Percentiles rank a stretch among this genome's conserved stretches.
These are phyloP conservation scores for Aphaenogaster rudis DNA, from an alignment of 1,140 invertebrate genomes.

Conservation along the genomic window DNA sequence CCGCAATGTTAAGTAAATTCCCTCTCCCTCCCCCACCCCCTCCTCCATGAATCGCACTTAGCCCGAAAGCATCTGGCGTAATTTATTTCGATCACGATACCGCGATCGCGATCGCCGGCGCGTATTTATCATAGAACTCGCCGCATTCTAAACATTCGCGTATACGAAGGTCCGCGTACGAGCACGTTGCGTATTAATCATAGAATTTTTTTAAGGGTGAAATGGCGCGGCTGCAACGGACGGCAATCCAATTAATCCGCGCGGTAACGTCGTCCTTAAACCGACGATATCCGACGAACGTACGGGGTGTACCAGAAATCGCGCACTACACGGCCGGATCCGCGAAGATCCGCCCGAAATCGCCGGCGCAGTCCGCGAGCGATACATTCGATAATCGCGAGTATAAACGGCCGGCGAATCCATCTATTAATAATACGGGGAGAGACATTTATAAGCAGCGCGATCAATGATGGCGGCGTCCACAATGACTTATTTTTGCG, in stretches of 20 bases:
- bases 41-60: neutral
- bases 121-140: slow-evolving; percentile 15
- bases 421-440: slow-evolving; percentile 54
- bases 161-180: neutral
- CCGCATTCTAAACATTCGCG: neutral
- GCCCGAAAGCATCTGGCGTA: slow-evolving; percentile 21
- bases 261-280: neutral
- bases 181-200: neutral
- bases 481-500: slow-evolving; percentile 61
- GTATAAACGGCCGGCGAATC: slow-evolving; percentile 41
- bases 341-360: neutral
- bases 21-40: neutral
- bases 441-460: slow-evolving; percentile 53
- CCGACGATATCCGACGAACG: neutral
- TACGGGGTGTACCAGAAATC: neutral
- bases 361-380: neutral
- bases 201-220: neutral
- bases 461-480: slow-evolving; percentile 61
- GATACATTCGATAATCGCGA: slow-evolving; percentile 49
- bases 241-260: neutral
- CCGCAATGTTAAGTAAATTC: slow-evolving; percentile 55
- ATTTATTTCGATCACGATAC: slow-evolving; percentile 32
- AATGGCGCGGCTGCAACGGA: neutral
- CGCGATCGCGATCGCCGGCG: slow-evolving; percentile 11
- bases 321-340: neutral